Conservation (phyloP, 1,140 invertebrate genomes). For the Trypoxylus dichotomus region DNA sequence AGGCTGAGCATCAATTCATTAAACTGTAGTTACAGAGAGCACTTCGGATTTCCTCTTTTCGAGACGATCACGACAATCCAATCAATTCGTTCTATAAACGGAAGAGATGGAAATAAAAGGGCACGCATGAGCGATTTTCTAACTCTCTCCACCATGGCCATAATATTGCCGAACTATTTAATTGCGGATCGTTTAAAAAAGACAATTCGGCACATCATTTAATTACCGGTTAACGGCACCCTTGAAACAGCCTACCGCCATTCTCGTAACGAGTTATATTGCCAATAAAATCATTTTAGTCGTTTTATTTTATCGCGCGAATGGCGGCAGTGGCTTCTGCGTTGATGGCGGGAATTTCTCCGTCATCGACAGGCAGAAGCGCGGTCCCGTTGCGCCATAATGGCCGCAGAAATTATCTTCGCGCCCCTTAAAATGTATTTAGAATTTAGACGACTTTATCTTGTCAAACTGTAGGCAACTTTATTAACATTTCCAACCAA, state of each 20-base stretch:
- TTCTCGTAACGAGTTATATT: slow-evolving; percentile 42
- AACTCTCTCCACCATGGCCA: neutral
- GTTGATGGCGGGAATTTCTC: slow-evolving; percentile 4
- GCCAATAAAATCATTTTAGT: slow-evolving; percentile 46
- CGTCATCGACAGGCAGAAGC: neutral
- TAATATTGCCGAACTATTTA: slow-evolving; percentile 34
- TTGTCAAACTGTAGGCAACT: neutral
- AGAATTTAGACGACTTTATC: neutral
- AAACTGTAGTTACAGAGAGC: no score
- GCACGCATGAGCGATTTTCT: neutral
- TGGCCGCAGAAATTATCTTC: neutral
- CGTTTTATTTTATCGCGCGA: slow-evolving; percentile 39
- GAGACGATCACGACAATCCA: neutral
- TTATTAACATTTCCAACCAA: neutral
- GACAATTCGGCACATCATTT: slow-evolving; percentile 45
- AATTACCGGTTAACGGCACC: slow-evolving; percentile 49
- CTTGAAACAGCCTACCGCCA: slow-evolving; percentile 36
- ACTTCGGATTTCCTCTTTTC: no score
- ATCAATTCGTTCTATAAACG: neutral
- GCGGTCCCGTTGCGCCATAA: neutral
- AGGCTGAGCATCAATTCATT: no score
- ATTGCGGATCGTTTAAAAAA: slow-evolving; percentile 39
- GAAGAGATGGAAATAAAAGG: neutral
- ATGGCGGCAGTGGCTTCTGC: neutral
- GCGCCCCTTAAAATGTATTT: neutral